phyloP scores from a whole-genome alignment of 2,113 vertebrate genomes.

The Monopterus albus region DNA sequence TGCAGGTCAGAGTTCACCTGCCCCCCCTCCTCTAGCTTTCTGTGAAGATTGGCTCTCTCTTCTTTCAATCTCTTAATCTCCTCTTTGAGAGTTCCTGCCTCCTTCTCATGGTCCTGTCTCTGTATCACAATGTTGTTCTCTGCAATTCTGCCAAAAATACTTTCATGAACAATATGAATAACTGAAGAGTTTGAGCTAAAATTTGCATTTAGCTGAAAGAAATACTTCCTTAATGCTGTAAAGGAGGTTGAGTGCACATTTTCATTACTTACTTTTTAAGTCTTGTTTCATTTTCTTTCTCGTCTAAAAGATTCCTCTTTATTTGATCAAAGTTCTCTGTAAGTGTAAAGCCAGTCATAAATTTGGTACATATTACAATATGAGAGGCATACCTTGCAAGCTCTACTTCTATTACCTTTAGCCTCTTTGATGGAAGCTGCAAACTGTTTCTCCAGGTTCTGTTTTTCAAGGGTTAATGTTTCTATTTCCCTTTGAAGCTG shows the following conservation, averaged over 20 bases:
- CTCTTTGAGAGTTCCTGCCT: constrained; percentile 83
- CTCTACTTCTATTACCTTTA: constrained; percentile 81
- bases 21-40: constrained; percentile 81
- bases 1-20: constrained; percentile 81
- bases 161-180: neutral
- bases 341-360: constrained; percentile 8
- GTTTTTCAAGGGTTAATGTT: constrained; percentile 83
- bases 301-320: constrained; percentile 85
- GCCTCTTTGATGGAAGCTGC: constrained; percentile 83
- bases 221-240: neutral
- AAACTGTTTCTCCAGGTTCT: constrained; percentile 81
- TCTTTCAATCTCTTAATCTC: constrained; percentile 86
- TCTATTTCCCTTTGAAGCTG: constrained; percentile 83
- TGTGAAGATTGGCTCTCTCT: constrained; percentile 81
- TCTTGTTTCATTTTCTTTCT: constrained; percentile 88
- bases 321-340: constrained; percentile 89
- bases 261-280: constrained; percentile 86
- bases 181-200: neutral
- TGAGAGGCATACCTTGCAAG: neutral
- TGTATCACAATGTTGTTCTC: constrained; percentile 90
- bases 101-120: constrained; percentile 86
- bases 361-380: neutral
- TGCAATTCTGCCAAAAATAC: constrained; percentile 81
- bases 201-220: neutral
- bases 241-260: neutral